These are phyloP conservation scores for Hydractinia echinata DNA, from an alignment of 30 jellyfish, hydroid and myxozoan species.

Conservation along the genomic window DNA sequence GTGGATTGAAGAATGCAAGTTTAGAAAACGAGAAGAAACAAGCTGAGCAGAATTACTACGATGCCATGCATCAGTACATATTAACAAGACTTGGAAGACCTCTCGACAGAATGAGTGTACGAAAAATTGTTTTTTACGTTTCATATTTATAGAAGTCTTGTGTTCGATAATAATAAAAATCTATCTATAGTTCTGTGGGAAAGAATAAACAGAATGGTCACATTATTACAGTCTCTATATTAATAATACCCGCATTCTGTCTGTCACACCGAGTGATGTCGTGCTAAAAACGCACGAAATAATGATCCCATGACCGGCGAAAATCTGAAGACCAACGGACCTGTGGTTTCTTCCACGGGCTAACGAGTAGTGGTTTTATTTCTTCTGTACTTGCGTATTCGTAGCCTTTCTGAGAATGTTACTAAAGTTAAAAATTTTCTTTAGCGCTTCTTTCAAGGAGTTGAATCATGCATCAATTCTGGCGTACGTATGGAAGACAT, in stretches of 20 bases:
- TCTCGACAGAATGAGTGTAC: conserved; percentile 78
- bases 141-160: background rate
- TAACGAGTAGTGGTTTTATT: background rate
- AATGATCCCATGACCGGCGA: too few species aligned
- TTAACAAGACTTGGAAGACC: conserved; percentile 82
- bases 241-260: too few species aligned
- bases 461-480: conserved; percentile 83
- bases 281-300: too few species aligned
- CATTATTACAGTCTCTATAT: background rate
- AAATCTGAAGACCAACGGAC: too few species aligned
- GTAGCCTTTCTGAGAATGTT: too few species aligned
- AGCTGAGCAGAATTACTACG: conserved; percentile 68
- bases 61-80: conserved; percentile 80
- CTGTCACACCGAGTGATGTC: too few species aligned
- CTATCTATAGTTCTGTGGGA: background rate
- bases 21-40: conserved; percentile 79
- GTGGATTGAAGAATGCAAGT: conserved; percentile 69
- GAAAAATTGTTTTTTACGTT: background rate
- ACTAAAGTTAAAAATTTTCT: background rate
- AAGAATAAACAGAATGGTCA: background rate
- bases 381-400: too few species aligned
- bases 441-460: conserved; percentile 93
- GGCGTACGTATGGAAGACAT: conserved; percentile 93
- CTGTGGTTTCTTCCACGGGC: too few species aligned
- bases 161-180: background rate